Conservation (phyloP, 1,140 invertebrate genomes). For the Ceratina australensis region DNA sequence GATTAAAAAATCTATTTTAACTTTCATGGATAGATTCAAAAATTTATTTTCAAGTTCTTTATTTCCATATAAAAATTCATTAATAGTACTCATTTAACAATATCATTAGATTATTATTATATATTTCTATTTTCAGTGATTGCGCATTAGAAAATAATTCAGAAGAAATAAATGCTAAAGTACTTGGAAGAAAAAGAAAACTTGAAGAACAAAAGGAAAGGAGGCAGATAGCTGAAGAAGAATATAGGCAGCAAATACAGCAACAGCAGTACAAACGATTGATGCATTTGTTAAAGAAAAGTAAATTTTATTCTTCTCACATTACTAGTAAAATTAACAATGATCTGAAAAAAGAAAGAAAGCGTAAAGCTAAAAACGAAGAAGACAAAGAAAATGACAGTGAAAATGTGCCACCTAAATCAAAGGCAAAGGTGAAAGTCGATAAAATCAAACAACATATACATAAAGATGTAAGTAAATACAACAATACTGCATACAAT, state of each 20-base stretch:
- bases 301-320: slow-evolving; percentile 76
- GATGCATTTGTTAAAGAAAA: slow-evolving; percentile 75
- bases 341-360: neutral
- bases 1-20: too few species aligned
- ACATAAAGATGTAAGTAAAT: slow-evolving; percentile 45
- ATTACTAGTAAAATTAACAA: slow-evolving; percentile 71
- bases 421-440: neutral
- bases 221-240: slow-evolving; percentile 48
- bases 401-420: slow-evolving; percentile 46
- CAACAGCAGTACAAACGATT: slow-evolving; percentile 71
- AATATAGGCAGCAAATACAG: slow-evolving; percentile 58
- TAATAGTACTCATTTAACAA: too few species aligned
- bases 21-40: too few species aligned
- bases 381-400: neutral
- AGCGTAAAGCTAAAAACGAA: neutral
- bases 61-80: too few species aligned
- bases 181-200: slow-evolving; percentile 27
- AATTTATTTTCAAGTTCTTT: too few species aligned
- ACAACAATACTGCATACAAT: neutral
- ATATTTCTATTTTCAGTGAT: too few species aligned
- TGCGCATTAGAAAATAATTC: too few species aligned
- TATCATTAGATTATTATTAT: too few species aligned
- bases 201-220: neutral
- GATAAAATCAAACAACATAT: slow-evolving; percentile 52
- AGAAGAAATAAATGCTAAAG: neutral